Evolutionary conservation across 2,797 vertebrate species (phyloP), one percentile per base, ranked within the genome.

Genomic region (Sus cebifrons): DNA sequence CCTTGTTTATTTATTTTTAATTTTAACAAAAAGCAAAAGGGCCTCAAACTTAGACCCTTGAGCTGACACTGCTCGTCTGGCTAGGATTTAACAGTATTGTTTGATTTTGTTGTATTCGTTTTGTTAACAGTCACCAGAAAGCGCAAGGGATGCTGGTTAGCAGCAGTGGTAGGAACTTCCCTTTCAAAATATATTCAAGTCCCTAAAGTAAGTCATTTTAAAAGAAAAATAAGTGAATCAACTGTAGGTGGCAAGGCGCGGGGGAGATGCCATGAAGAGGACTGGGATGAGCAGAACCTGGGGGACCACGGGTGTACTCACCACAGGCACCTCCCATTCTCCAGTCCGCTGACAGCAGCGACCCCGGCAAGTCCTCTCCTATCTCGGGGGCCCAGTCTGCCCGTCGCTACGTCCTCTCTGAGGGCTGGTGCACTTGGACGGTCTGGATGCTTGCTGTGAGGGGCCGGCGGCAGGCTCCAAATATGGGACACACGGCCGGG

Each of bases 11-110:
- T 52, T 70, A 11, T 60, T 32, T 2, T 54, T 64, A 64, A 64
- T 71, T 95, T 74, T 67, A 44, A 62, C n/a, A 44, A 79, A 65
- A 49, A 79, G 29, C 14, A 91, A 15, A 86, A 16, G 20, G 64
- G 5, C 18, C n/a, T 16, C 20, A 29, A 6, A 58, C 20, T 20
- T 16, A 60, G 65, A 18, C 4, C 73, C 27, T 78, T 25, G 7
- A 11, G 25, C 27, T 49, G 27, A 6, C 74, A 12, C 32, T 29
- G n/a, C 36, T 20, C 36, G 18, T 29, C 64, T 15, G 36, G 58
- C 21, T 40, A 65, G 67, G n/a, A 58, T 25, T 65, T n/a, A 78
- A 27, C 8, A 3, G 49, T 16, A n/a, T 15, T 18, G 6, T 67
- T 73, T 67, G 49, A 12, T 29, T 73, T 79, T 52, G 5, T 32